Conservation (phyloP, 2,113 vertebrate genomes). For the Menura novaehollandiae region DNA sequence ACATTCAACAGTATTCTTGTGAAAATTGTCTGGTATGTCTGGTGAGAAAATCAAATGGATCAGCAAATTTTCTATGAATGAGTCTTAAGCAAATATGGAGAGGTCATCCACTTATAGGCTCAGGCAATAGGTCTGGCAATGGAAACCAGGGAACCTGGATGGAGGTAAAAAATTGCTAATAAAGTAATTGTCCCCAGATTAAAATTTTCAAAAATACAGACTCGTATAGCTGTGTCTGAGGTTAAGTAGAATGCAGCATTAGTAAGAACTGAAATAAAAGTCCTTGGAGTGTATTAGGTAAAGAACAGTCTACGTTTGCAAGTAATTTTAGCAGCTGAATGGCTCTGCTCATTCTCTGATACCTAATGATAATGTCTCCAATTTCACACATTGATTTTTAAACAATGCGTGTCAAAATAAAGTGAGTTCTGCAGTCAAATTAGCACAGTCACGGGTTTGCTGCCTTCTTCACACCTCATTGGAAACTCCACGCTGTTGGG, state of each 20-base stretch:
- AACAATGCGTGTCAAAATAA: not conserved
- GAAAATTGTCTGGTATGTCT: not conserved
- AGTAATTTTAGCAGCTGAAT: slow-evolving; percentile 32
- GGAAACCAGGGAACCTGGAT: not conserved
- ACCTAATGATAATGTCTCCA: not conserved
- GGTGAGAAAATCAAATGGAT: not conserved
- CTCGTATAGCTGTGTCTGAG: not conserved
- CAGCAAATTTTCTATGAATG: not conserved
- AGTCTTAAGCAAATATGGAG: not conserved
- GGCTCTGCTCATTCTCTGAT: not conserved
- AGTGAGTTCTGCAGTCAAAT: not conserved
- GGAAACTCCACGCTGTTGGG: not conserved
- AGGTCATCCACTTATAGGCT: not conserved
- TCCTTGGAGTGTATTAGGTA: not conserved
- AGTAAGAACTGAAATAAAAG: not conserved
- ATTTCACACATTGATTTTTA: slow-evolving; percentile 32
- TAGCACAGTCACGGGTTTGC: not conserved
- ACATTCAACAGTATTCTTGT: not conserved
- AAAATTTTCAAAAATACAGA: not conserved
- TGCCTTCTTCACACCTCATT: not conserved
- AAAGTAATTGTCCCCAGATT: not conserved
- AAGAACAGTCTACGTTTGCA: not conserved
- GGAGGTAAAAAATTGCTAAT: not conserved
- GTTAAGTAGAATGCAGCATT: not conserved
- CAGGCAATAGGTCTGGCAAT: not conserved